Conservation (phyloP, 2,113 vertebrate genomes). For the Elephas maximus region DNA sequence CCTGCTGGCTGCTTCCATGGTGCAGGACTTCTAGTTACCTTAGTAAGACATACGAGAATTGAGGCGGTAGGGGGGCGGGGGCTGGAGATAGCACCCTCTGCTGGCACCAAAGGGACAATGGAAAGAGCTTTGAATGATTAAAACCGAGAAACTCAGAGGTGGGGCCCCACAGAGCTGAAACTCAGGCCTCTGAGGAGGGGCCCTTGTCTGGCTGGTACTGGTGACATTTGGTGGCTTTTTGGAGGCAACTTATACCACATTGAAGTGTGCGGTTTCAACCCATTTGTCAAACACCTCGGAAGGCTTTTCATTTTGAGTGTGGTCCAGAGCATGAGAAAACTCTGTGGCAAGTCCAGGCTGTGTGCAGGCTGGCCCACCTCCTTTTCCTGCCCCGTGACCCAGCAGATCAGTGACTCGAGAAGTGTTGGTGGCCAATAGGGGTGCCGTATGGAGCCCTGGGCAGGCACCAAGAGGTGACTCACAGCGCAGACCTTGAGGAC, state of each 20-base stretch:
- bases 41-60: no score
- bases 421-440: neutral
- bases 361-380: neutral
- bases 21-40: neutral
- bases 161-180: neutral
- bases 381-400: neutral
- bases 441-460: neutral
- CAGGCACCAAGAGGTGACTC: neutral
- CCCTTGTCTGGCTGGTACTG: neutral
- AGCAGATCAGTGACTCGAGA: neutral
- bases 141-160: neutral
- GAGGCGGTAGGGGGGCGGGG: no score
- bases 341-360: neutral
- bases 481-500: neutral
- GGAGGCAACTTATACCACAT: neutral
- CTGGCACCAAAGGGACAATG: neutral
- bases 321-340: neutral
- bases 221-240: neutral
- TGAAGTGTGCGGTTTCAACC: neutral
- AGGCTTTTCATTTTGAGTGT: neutral
- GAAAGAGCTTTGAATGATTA: neutral
- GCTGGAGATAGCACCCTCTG: neutral
- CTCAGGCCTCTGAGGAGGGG: neutral
- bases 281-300: neutral
- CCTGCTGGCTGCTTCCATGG: neutral